phyloP scores from a whole-genome alignment of 2,797 vertebrate genomes.

The Molossus alvarezi region DNA sequence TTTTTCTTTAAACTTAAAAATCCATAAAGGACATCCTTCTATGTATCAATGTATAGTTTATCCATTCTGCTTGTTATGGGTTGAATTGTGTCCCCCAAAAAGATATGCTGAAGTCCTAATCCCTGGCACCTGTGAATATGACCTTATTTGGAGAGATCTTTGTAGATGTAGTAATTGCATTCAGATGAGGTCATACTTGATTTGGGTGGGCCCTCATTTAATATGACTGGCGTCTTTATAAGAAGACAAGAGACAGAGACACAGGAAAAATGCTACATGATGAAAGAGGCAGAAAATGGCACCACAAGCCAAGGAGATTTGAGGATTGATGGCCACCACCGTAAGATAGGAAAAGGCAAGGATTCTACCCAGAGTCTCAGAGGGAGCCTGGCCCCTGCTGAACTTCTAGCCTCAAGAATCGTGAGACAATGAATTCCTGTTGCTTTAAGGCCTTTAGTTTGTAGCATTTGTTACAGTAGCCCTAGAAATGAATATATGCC shows the following conservation, averaged over 20 bases:
- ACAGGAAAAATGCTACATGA: not conserved
- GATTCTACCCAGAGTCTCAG: not conserved
- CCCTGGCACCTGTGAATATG: not conserved
- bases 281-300: not conserved
- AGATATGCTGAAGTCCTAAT: not conserved
- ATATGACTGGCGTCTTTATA: not conserved
- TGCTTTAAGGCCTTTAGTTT: not conserved
- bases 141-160: conserved; percentile 35
- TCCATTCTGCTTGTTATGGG: not conserved
- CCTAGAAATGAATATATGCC: not conserved
- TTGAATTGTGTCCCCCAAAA: not conserved
- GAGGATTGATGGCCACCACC: fast-evolving
- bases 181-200: not conserved
- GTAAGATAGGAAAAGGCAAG: not conserved
- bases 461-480: not conserved
- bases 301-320: not conserved
- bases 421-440: not conserved
- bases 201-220: not conserved
- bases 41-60: not conserved
- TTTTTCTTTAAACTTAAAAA: not conserved
- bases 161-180: not conserved
- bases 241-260: not conserved
- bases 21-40: not conserved
- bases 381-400: not conserved
- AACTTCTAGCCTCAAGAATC: not conserved